Evolutionary conservation across 2,888 invertebrate genomes (phyloP), one percentile per base, ranked within the genome.

Genomic region (Amblyteles armatorius): DNA sequence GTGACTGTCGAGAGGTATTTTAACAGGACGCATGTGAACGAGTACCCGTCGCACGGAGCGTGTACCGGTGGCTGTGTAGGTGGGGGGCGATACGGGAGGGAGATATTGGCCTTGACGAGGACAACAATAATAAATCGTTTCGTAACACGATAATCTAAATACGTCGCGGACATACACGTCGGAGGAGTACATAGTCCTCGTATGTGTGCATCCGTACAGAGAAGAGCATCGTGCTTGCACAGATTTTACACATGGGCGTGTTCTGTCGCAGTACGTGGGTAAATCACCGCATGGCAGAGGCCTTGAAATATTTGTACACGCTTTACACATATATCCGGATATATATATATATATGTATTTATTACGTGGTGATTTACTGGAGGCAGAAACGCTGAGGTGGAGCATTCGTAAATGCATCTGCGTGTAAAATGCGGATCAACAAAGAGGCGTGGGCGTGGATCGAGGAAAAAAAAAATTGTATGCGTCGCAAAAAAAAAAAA

Each of bases 121-220:
- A 86, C 87, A 88, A 87, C 84, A 88, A 87, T 88, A 89, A 91
- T 87, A 89, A 89, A 91, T 89, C 84, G 89, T 89, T 90, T 89
- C 88, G 88, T 88, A 90, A 88, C 83, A 82, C 84, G 84, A 87
- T 87, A 82, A 86, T 86, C 79, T 86, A 73, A 83, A 85, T 85
- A 72, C 50, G 22, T 74, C 65, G 77, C 65, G 60, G 44, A 40
- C 52, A 55, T 40, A 22, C 44, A 50, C 40, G 69, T 71, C n/a
- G 57, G 69, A 78, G 40, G n/a, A 40, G 69, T 44, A 33, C 44
- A 29, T 5, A 40, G 48, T 71, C 22, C 33, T 52, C 44, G 33
- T 36, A 19, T n/a, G 50, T 29, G 44, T 69, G 76, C 68, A 9
- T 19, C 11, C 19, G 60, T 63, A 36, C 36, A n/a, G 57, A 22